phyloP scores from a whole-genome alignment of 2,113 vertebrate genomes.

The Scolopax mira region DNA sequence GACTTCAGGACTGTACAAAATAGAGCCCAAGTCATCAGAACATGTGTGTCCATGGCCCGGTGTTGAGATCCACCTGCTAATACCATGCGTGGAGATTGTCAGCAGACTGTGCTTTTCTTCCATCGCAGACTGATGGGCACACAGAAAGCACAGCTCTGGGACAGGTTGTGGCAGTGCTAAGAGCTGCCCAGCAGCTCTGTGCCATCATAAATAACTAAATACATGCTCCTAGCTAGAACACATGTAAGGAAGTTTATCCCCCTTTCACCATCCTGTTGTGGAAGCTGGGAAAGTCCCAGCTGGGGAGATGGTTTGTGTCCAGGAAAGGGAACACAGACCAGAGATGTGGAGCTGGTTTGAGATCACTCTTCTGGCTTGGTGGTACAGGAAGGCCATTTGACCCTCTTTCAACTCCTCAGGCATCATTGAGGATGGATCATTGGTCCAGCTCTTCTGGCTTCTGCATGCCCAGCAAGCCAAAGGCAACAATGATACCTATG shows the following conservation, averaged over 20 bases:
- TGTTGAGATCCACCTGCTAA: neutral
- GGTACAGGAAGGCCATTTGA: neutral
- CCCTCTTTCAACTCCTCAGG: neutral
- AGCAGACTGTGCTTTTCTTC: neutral
- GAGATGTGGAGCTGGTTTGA: neutral
- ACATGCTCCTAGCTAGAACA: neutral
- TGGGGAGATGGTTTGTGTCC: neutral
- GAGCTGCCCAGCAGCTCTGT: neutral
- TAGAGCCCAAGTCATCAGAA: neutral
- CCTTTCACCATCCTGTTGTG: neutral
- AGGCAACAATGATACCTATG: neutral
- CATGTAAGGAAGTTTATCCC: neutral
- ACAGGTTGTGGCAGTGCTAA: neutral
- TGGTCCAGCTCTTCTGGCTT: neutral
- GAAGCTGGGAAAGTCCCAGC: neutral
- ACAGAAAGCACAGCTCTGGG: neutral
- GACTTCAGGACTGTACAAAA: neutral
- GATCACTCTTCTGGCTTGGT: neutral
- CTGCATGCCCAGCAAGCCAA: neutral
- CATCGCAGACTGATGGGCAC: accelerated
- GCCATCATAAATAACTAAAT: neutral
- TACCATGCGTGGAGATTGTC: neutral
- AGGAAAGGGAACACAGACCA: neutral
- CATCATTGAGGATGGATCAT: no score
- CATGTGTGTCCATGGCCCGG: neutral